Percentiles rank a stretch among this genome's conserved stretches.
phyloP scores from a whole-genome alignment of 2,888 invertebrate species.

The Erebia epiphron region DNA sequence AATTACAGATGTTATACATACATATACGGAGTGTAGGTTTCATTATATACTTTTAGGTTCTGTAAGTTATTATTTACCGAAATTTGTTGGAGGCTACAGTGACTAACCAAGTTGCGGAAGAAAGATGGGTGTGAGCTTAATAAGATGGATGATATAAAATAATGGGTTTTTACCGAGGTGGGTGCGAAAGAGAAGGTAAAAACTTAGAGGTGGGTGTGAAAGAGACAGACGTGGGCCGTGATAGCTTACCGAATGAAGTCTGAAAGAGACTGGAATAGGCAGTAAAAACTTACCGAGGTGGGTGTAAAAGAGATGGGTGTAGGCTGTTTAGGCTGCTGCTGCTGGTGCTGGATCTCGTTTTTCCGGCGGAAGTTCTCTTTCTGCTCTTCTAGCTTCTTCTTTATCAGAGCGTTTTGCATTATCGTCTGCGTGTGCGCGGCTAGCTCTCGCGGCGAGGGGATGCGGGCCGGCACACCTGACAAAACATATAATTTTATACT shows the following conservation, averaged over 20 bases:
- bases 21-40: not conserved
- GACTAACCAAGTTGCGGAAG: constrained; percentile 36
- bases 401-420: constrained; percentile 93
- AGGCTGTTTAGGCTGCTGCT: constrained; percentile 62
- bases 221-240: constrained; percentile 85
- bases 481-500: not conserved
- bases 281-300: constrained; percentile 83
- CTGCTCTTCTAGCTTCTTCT: constrained; percentile 95
- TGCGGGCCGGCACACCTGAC: constrained; percentile 86
- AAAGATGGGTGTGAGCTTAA: no score
- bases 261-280: constrained; percentile 89
- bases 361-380: constrained; percentile 92
- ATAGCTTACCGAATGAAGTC: constrained; percentile 89
- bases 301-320: constrained; percentile 94
- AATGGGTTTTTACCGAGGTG: not conserved
- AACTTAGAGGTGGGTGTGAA: constrained; percentile 94
- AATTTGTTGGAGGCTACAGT: constrained; percentile 84
- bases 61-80: constrained; percentile 68
- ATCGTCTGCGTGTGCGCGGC: constrained; percentile 93
- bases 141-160: no score
- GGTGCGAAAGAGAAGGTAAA: constrained; percentile 55
- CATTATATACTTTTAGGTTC: not conserved
- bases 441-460: constrained; percentile 92
- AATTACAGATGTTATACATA: not conserved
- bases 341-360: constrained; percentile 82